Base-by-base conservation (phyloP, 2,797 vertebrate species). In the Helarctos malayanus region DNA sequence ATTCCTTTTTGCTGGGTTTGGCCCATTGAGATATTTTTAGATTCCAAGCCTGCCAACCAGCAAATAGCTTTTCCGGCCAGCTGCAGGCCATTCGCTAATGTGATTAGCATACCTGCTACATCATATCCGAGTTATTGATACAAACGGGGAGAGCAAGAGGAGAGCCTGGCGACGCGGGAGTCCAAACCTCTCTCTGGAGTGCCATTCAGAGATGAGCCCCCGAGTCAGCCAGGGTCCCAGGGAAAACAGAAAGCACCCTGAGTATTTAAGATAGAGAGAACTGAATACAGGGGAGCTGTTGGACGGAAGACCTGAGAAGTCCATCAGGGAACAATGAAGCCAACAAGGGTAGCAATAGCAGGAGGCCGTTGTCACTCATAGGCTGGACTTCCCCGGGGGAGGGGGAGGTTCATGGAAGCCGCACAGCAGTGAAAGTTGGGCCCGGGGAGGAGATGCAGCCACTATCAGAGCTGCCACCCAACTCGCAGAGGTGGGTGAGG, bases 11-110 rank as follows among this genome's bases (percentile, higher is more conserved):
- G 80, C 56, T 96, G 69, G 80, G 89, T 32, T 93, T 65, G 41
- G 19, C 68, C 65, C 61, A 89, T 3, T 81, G 82, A 94, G 59
- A 81, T 88, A 94, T 93, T 94, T 96, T 92, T 52, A 95, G 90
- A 90, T 71, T 91, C 54, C 25, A 21, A 92, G 82, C 83, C 84
- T 89, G 25, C 65, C 79, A 84, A 73, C 6, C 45, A 83, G 73
- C 65, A 85, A 90, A 88, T 56, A 91, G 89, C 49, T 94, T 83
- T 91, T 91, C 89, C 89, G 80, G 9, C 15, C 38, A 93, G 88
- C 85, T 89, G 41, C 59, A 49, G 89, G 79, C 18, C 81, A 88
- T 91, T 89, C 91, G 82, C 89, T 91, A 97, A 54, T 63, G 56
- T 80, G 76, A 93, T 83, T 94, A 95, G 29, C 61, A 63, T 76